Evolutionary conservation across 1,140 invertebrate genomes (phyloP), one percentile per base, ranked within the genome.

Genomic region (Diabrotica virgifera): DNA sequence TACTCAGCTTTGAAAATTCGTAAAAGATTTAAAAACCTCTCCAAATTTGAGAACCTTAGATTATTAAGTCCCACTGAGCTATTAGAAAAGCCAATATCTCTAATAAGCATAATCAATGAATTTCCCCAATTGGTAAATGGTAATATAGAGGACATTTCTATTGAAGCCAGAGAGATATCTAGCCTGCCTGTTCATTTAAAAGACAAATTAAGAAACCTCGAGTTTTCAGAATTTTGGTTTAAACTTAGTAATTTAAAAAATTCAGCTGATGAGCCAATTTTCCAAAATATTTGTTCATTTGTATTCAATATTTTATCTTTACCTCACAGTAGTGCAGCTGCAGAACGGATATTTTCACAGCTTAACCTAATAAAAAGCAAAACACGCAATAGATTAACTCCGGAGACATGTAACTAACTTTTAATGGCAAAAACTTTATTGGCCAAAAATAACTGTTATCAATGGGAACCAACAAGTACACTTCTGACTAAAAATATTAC

Each of bases 361-460:
- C 24, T 24, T 24, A 24, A 24, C 24, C 24, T 24, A 50, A 24
- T 60, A 37, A 11, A 13, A 46, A 46, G 14, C 50, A 11, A 60
- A 60, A 13, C 36, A 11, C 36, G 56, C 36, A 58, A 58, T 37
- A 24, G n/a, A 9, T 13, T 58, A 37, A 10, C 12, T n/a, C 14
- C 13, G 5, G 36, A 58, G n/a, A 58, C 37, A 37, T 58, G 56
- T 58, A 58, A 38, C n/a, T 10, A 35, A n/a, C 35, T 56, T 11
- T 56, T 58, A 40, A 11, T 40, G 56, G 36, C 35, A 37, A 58
- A 58, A 36, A n/a, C 7, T 36, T 58, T 58, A 40, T 58, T 58
- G 37, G 56, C 35, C 5, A 37, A 58, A 11, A 37, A 37, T n/a
- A 8, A 7, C 7, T 58, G 35, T 58, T 58, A 37, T 12, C 11